Conservation (phyloP, 2,113 vertebrate species). For the Lipophrys pholis region DNA sequence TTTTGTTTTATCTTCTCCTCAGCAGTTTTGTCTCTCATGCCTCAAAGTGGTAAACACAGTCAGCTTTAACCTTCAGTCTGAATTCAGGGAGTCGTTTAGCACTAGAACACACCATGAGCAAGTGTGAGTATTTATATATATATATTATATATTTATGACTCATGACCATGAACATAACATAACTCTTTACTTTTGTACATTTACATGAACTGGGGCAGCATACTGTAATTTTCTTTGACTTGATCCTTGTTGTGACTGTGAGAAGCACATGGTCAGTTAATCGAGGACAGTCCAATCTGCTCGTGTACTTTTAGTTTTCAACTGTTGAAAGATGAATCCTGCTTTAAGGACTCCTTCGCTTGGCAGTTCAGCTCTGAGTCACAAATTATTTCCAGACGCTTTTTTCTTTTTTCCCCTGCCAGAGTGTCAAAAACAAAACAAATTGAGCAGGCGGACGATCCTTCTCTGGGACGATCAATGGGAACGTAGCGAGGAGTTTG, state of each 20-base stretch:
- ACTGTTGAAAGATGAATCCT: too few relatives aligned
- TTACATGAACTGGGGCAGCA: too few relatives aligned
- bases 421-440: not conserved
- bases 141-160: slow-evolving; percentile 1
- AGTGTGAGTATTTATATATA: slow-evolving; percentile 6
- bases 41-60: not conserved
- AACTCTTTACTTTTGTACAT: too few relatives aligned
- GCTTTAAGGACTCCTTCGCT: not conserved
- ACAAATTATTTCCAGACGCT: slow-evolving; percentile 9
- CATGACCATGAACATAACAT: not conserved
- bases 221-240: too few relatives aligned
- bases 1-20: not conserved
- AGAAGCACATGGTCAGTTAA: too few relatives aligned
- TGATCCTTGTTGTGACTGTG: too few relatives aligned
- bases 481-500: too few relatives aligned
- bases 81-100: slow-evolving; percentile 4
- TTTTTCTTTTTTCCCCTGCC: not conserved
- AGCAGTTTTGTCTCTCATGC: slow-evolving; percentile 28
- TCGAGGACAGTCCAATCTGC: too few relatives aligned
- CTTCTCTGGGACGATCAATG: not conserved
- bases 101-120: not conserved
- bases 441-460: not conserved
- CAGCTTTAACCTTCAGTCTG: slow-evolving; percentile 7
- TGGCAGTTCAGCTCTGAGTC: too few relatives aligned
- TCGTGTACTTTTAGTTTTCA: too few relatives aligned